Conservation (phyloP, 2,888 invertebrate genomes). For the Cancer borealis region DNA sequence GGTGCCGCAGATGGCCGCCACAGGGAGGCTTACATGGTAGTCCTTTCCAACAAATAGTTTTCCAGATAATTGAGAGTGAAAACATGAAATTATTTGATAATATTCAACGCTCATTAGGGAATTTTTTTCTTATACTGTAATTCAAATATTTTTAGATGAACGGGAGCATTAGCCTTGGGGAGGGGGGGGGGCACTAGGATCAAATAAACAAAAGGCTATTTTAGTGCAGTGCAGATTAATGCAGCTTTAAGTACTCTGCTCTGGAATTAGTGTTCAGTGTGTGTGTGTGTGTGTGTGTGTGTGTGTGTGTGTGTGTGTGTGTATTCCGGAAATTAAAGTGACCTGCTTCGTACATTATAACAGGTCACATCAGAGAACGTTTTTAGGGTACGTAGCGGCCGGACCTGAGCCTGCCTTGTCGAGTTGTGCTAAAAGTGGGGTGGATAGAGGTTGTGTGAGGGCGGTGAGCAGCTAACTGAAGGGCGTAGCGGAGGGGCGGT, state of each 20-base stretch:
- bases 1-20: background rate
- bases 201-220: background rate
- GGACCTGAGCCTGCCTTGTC: background rate
- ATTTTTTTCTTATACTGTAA: background rate
- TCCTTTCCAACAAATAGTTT: background rate
- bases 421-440: background rate
- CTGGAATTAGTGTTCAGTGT: background rate
- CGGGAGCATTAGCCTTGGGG: constrained; percentile 1
- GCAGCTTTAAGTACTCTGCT: background rate
- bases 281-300: too few relatives aligned
- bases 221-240: background rate
- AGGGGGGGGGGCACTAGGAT: background rate
- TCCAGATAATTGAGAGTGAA: background rate
- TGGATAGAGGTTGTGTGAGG: background rate
- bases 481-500: background rate
- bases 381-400: background rate
- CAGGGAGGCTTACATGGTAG: background rate
- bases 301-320: too few relatives aligned
- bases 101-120: background rate
- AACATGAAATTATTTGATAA: background rate
- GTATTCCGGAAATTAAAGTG: constrained; percentile 17
- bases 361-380: background rate
- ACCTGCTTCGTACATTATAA: constrained; percentile 2
- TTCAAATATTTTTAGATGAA: background rate
- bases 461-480: background rate